Evolutionary conservation across 2,797 vertebrate species (phyloP), one percentile per base, ranked within the genome.

Genomic region (Rallus crepitans): DNA sequence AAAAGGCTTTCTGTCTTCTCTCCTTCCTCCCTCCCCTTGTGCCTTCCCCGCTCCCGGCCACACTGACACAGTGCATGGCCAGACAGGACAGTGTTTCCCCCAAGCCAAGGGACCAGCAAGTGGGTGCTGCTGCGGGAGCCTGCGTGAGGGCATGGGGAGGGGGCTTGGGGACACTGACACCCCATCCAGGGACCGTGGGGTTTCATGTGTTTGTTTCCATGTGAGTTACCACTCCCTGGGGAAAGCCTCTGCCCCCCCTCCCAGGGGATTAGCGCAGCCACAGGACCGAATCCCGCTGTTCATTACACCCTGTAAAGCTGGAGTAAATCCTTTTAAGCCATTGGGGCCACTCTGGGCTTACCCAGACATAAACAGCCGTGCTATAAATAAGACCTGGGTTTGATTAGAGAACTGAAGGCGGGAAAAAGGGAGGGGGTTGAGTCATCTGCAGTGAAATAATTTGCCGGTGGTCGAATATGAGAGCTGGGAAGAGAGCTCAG

Each of bases 301-400:
- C 73, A 5, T 60, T 61, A 47, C 94, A 76, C 86, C 89, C 0
- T 52, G 94, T 4, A 61, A 91, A 82, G 76, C 92, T 50, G 13
- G 30, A 89, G 83, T 7, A 82, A 90, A 95, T 69, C 96, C 91
- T 86, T 93, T 92, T 94, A 96, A 96, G 93, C 93, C 95, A 73
- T 63, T 40, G 81, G 89, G 94, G 96, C 94, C 83, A 65, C 90
- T 69, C 91, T 4, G 71, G 91, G 94, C 89, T 96, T 94, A 96
- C 91, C 89, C 93, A 20, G 94, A 82, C 89, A 71, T 68, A 94
- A 96, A 94, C 60, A 30, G 89, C 81, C 35, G 0, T 28, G 3
- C 96, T 96, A 96, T 96, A 96, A 96, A 96, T 96, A 96, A 92
- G 63, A 18, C n/a, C 69, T 57, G 30, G 61, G 53, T 69, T 94